Base-by-base conservation (phyloP, 2,113 vertebrate genomes). In the Opisthocomus hoazin region DNA sequence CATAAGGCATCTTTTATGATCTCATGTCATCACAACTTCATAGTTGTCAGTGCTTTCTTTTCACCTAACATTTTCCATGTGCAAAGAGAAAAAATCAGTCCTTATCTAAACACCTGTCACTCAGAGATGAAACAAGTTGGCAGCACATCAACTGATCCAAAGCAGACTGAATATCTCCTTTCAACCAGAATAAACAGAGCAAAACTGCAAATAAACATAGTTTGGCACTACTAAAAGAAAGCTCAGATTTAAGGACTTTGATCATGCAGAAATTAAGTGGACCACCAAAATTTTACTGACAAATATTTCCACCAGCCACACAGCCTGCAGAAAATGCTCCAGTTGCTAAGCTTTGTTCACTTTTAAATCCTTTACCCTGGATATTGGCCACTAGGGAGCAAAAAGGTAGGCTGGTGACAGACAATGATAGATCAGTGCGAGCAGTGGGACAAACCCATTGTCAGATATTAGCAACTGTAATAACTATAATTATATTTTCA, bases 101-200 rank as follows among this genome's bases (percentile, higher is more conserved):
- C 61, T 97, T 97, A 92, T 95, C 96, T 96, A 98, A 98, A 98
- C 76, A 97, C 84, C 92, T 97, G 96, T 95, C 97, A 96, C 22
- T 97, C 96, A 87, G 90, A 74, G 61, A 84, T 96, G 84, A 94
- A 88, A n/a, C 50, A 76, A 66, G 46, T 61, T 41, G 3, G 88
- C 80, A 76, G 69, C 5, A 18, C 48, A 97, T 82, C 95, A 92
- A 92, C 96, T 93, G 84, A 96, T 95, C 58, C 74, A 96, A 83
- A 95, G 82, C 91, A 96, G 91, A 68, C 93, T 84, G 86, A 87
- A 91, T 22, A 2, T 93, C 83, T 93, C 75, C 87, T 93, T 95
- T 96, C 93, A 97, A 97, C 29, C 86, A 97, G 95, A 94, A 91
- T 96, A 97, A 97, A 97, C 91, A 96, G 77, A 97, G 79, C 54